Conservation (phyloP, 1,140 invertebrate genomes). For the Zophobas atratus region DNA sequence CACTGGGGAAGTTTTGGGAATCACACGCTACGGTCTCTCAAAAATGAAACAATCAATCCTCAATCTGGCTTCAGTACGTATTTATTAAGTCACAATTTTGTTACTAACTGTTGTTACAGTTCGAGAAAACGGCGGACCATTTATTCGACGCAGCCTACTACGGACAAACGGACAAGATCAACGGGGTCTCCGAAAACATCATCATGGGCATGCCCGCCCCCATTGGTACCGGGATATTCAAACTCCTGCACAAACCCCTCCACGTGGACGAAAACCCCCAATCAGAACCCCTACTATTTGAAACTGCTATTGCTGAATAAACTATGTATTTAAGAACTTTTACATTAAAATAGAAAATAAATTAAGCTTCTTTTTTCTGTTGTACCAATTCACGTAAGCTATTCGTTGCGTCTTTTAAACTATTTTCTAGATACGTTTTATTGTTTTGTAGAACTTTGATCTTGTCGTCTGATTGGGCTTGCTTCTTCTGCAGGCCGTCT, state of each 20-base stretch:
- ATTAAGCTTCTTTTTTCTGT: constrained; percentile 72
- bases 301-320: constrained; percentile 52
- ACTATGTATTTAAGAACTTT: constrained; percentile 22
- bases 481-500: constrained; percentile 75
- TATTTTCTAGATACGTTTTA: constrained; percentile 84
- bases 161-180: constrained; percentile 94
- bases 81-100: constrained; percentile 18
- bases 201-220: constrained; percentile 97
- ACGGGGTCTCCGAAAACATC: constrained; percentile 97
- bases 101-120: constrained; percentile 72
- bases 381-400: constrained; percentile 89
- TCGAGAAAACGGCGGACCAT: constrained; percentile 99
- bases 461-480: constrained; percentile 77
- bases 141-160: constrained; percentile 99
- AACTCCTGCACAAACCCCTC: constrained; percentile 83
- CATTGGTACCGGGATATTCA: constrained; percentile 96
- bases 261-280: constrained; percentile 61
- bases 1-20: constrained; percentile 96
- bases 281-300: constrained; percentile 61
- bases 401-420: constrained; percentile 87
- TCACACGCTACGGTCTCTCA: constrained; percentile 95
- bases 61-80: constrained; percentile 94
- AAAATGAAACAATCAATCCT: constrained; percentile 99
- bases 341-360: constrained; percentile 39
- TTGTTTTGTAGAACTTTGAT: constrained; percentile 82